phyloP scores from a whole-genome alignment of 2,888 invertebrate genomes.

The Diachrysia chrysitis region DNA sequence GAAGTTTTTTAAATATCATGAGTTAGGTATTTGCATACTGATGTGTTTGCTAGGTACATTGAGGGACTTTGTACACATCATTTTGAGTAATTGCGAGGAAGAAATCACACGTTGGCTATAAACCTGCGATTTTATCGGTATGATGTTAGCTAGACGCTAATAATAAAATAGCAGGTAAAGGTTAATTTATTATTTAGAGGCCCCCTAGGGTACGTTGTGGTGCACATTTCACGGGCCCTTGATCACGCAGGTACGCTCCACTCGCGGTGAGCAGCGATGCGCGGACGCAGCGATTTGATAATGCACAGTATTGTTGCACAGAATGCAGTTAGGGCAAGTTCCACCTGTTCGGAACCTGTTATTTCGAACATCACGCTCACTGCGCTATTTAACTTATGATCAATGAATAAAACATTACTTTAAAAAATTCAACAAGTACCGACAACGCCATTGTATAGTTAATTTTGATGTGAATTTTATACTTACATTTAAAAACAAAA shows the following conservation, averaged over 20 bases:
- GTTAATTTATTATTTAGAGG: constrained; percentile 49
- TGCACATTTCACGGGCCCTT: constrained; percentile 82
- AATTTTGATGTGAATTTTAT: neutral
- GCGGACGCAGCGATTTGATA: constrained; percentile 79
- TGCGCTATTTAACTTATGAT: constrained; percentile 54
- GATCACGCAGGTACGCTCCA: constrained; percentile 75
- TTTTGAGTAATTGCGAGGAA: constrained; percentile 21
- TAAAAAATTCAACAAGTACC: constrained; percentile 26
- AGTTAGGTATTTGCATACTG: constrained; percentile 31
- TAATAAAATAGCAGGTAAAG: constrained; percentile 52
- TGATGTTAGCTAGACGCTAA: constrained; percentile 45
- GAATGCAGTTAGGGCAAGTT: constrained; percentile 70
- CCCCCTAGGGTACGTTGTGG: constrained; percentile 55
- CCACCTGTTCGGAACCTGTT: constrained; percentile 74
- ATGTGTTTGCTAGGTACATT: constrained; percentile 22
- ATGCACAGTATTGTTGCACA: constrained; percentile 72
- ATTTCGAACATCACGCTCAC: constrained; percentile 60
- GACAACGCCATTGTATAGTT: constrained; percentile 15
- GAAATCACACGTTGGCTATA: constrained; percentile 14
- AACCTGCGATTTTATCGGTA: constrained; percentile 7
- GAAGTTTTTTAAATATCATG: constrained; percentile 30
- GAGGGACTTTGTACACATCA: constrained; percentile 18
- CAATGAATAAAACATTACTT: constrained; percentile 55
- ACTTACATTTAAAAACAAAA: neutral
- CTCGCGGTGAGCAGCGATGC: constrained; percentile 74